Evolutionary conservation across 2,888 invertebrate genomes (phyloP), one percentile per base, ranked within the genome.

Genomic region (Eucriotettix oculatus): DNA sequence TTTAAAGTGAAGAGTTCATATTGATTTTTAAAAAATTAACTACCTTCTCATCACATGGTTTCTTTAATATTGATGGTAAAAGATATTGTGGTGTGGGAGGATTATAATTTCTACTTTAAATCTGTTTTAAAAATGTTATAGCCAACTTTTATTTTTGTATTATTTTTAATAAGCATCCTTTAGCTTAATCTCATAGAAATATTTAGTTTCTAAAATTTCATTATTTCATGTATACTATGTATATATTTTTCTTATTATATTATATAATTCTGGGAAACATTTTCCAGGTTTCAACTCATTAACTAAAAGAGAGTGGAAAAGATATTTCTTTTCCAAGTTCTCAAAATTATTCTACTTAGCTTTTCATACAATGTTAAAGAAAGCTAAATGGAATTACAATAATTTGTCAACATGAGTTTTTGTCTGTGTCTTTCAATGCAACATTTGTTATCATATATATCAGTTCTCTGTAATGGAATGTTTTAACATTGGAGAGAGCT

Each of bases 221-320:
- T 52, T 58, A 14, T 58, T 40, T 29, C 29, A 14, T 16, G 40
- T 14, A 41, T 52, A 48, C 29, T 43, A 16, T 43, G 43, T 17
- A 58, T 52, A 10, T 52, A 54, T 57, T 56, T 29, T 29, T 29
- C 29, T 29, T 29, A 29, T 29, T 5, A 29, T 29, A 29, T 29
- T 48, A n/a, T 48, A n/a, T 48, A 42, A 60, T 60, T 60, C 60
- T 60, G 60, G 60, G 60, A 60, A 60, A 60, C 44, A 60, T 60
- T 60, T 57, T 60, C 56, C 60, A 57, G 29, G 16, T 55, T 55
- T 40, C 12, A 48, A 48, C n/a, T 5, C 12, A 48, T 48, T 48
- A 48, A 14, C 48, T 14, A n/a, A 14, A 48, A n/a, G 48, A n/a
- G 48, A n/a, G 14, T 48, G 48, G 48, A 48, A 48, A 48, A 5